Evolutionary conservation across 2,797 vertebrate genomes (phyloP), one percentile per base, ranked within the genome.

Genomic region (Lerista edwardsae): DNA sequence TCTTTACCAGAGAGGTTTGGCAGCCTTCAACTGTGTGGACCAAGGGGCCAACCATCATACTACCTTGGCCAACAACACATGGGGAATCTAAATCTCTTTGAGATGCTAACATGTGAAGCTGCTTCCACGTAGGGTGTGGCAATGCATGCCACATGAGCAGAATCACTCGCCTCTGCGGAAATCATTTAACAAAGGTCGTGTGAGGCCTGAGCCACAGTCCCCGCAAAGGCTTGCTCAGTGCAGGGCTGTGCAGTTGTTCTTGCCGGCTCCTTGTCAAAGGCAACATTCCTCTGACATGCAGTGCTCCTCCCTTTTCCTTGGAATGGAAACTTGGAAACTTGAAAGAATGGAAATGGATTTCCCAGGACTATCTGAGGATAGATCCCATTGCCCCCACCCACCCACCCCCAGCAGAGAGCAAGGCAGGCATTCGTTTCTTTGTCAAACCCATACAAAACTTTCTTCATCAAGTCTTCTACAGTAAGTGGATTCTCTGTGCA

Each of bases 1-100:
- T 89, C 83, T 84, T 84, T 36, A 47, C 80, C 27, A 64, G 80
- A 47, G 80, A 34, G 29, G 44, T 8, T 61, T 51, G 31, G 55
- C 27, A 64, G 36, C 59, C 65, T 61, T 62, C 27, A 62, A 55
- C 4, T 61, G 57, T 2, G 5, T 41, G 74, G 67, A 36, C 27
- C 62, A 77, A 76, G 31, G 21, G 41, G 41, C 62, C 65, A 36
- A n/a, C 68, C 76, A 39, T 71, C 64, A 67, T 64, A 75, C 75
- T 80, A 69, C n/a, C 71, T 47, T 75, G 36, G 34, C 14, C 41
- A 59, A 39, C 25, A 72, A 39, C 25, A 72, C 1, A 15, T 34
- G 67, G 74, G 23, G 23, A 55, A 15, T 6, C 51, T 15, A 55
- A 55, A 55, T 55, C 51, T 55, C 51, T 55, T n/a, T 2, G 51